Evolutionary conservation across 2,888 invertebrate species (phyloP).

Genomic region (Lepidochrysops patricia): DNA sequence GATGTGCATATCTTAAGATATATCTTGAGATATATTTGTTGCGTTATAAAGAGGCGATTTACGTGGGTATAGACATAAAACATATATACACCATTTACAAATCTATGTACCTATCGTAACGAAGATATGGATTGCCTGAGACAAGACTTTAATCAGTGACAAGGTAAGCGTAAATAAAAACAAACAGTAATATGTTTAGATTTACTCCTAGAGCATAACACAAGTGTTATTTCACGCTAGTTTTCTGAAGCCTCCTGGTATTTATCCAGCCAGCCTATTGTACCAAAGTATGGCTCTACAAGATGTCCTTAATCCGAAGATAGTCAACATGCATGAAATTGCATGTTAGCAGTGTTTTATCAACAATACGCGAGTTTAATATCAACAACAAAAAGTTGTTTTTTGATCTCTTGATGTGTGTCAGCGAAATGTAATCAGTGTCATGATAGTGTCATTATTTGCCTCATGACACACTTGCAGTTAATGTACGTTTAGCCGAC

Average conservation of each 20-base stretch:
- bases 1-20: conserved; percentile 1
- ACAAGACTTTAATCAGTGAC: too few relatives aligned
- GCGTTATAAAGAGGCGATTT: not conserved
- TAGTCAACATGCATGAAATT: not conserved
- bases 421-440: not conserved
- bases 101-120: too few relatives aligned
- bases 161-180: too few relatives aligned
- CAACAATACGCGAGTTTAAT: not conserved
- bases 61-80: not conserved
- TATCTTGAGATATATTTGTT: not conserved
- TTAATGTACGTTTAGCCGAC: too few relatives aligned
- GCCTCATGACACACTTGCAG: not conserved
- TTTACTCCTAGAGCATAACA: too few relatives aligned
- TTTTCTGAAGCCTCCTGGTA: too few relatives aligned
- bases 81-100: not conserved
- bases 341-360: not conserved
- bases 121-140: too few relatives aligned
- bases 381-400: not conserved
- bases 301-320: too few relatives aligned
- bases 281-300: too few relatives aligned
- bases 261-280: too few relatives aligned
- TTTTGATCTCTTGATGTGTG: not conserved
- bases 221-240: too few relatives aligned
- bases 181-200: too few relatives aligned
- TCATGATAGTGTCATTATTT: not conserved